Evolutionary conservation across 2,888 invertebrate species (phyloP).

Genomic region (Acronicta psi): DNA sequence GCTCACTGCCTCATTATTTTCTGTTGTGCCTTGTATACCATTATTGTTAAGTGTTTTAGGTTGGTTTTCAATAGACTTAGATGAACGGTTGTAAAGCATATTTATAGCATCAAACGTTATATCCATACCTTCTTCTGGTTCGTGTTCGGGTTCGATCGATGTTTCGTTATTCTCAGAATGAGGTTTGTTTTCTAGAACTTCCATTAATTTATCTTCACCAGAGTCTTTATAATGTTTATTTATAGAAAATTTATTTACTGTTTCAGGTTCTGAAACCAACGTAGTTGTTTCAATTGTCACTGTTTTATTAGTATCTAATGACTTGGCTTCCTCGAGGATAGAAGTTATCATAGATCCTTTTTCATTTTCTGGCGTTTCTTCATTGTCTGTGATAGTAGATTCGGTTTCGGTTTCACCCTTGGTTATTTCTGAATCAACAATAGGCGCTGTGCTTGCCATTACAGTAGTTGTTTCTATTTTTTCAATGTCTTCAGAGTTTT

Average conservation of each 20-base stretch:
- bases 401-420: slow-evolving; percentile 31
- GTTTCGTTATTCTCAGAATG: slow-evolving; percentile 45
- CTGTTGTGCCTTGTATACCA: slow-evolving; percentile 45
- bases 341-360: slow-evolving; percentile 50
- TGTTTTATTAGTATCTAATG: slow-evolving; percentile 48
- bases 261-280: slow-evolving; percentile 48
- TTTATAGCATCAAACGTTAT: slow-evolving; percentile 79
- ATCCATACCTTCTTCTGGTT: slow-evolving; percentile 66
- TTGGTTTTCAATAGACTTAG: slow-evolving; percentile 73
- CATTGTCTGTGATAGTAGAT: slow-evolving; percentile 26
- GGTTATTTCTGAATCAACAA: slow-evolving; percentile 1
- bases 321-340: slow-evolving; percentile 50
- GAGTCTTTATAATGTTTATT: slow-evolving; percentile 57
- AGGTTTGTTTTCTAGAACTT: slow-evolving; percentile 62
- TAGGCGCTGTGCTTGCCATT: slow-evolving; percentile 8
- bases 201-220: slow-evolving; percentile 65
- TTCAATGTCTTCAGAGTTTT: slow-evolving; percentile 18
- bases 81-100: slow-evolving; percentile 76
- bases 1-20: slow-evolving; percentile 49
- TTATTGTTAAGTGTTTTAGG: slow-evolving; percentile 36
- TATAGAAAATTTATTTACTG: slow-evolving; percentile 62
- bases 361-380: slow-evolving; percentile 21
- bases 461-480: slow-evolving; percentile 30
- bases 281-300: slow-evolving; percentile 47
- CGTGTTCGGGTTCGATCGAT: slow-evolving; percentile 58